These are phyloP conservation scores for Amiota mariae DNA, from an alignment of 2,888 invertebrate genomes.

Conservation along the genomic window DNA sequence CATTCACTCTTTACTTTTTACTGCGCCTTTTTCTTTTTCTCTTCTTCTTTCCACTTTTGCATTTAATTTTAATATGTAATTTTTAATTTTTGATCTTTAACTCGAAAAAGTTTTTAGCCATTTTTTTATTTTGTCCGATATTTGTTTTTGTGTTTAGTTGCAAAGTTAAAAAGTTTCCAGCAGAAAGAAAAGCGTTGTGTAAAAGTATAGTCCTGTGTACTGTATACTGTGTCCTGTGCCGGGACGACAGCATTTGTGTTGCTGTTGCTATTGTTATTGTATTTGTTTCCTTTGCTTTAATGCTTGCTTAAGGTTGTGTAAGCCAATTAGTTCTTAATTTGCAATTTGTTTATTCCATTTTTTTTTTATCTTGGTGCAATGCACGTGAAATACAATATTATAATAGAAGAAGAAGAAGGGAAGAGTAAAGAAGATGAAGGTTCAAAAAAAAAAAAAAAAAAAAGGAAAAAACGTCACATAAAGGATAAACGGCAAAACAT, in stretches of 20 bases:
- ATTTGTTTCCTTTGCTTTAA: slow-evolving; percentile 47
- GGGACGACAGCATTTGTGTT: not conserved
- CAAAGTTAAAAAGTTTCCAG: too few relatives aligned
- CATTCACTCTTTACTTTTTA: slow-evolving; percentile 24
- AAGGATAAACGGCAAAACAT: too few relatives aligned
- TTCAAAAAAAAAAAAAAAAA: too few relatives aligned
- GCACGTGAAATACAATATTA: slow-evolving; percentile 43
- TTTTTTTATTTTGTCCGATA: slow-evolving; percentile 30
- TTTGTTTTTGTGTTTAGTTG: slow-evolving; percentile 3
- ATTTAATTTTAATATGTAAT: slow-evolving; percentile 32
- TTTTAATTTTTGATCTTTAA: slow-evolving; percentile 49
- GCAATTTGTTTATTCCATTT: slow-evolving; percentile 54
- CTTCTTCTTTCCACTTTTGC: slow-evolving; percentile 1
- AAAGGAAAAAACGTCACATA: too few relatives aligned
- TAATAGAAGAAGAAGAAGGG: slow-evolving; percentile 3
- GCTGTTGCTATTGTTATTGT: not conserved
- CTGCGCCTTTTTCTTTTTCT: not conserved
- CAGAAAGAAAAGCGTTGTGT: too few relatives aligned
- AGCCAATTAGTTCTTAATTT: slow-evolving; percentile 68
- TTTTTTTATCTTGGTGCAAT: slow-evolving; percentile 49
- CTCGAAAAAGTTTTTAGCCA: slow-evolving; percentile 36
- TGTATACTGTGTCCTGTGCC: too few relatives aligned
- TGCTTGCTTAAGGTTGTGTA: slow-evolving; percentile 64
- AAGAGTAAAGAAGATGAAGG: not conserved
- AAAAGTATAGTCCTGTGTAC: too few relatives aligned